phyloP scores from a whole-genome alignment of 2,888 invertebrate genomes.

The Petrophora chlorosata region DNA sequence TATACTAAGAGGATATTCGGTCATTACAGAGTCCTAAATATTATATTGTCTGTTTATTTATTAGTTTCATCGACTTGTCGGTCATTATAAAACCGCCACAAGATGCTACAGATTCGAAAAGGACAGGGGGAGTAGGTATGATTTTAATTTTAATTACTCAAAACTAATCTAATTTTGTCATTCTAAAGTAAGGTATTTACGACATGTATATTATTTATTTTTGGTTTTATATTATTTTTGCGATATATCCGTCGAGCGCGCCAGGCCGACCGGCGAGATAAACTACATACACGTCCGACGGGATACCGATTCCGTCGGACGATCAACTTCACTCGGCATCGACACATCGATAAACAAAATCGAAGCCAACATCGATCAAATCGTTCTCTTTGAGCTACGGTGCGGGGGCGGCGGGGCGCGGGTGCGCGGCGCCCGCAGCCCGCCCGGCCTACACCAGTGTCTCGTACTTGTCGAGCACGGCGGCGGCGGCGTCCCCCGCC shows the following conservation, averaged over 20 bases:
- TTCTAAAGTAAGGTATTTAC: constrained; percentile 7
- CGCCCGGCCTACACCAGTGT: constrained; percentile 67
- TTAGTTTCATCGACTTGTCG: neutral
- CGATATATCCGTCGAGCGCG: constrained; percentile 2
- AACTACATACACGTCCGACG: constrained; percentile 41
- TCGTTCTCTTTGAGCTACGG: constrained; percentile 1
- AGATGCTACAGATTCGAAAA: neutral
- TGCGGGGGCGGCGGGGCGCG: constrained; percentile 18
- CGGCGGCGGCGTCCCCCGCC: constrained; percentile 62
- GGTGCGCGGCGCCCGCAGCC: constrained; percentile 10
- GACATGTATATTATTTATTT: constrained; percentile 19
- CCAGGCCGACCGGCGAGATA: constrained; percentile 27
- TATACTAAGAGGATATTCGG: neutral
- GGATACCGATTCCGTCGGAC: constrained; percentile 17
- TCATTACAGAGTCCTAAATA: neutral
- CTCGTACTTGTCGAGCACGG: constrained; percentile 80
- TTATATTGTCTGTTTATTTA: neutral
- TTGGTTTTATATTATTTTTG: constrained; percentile 17
- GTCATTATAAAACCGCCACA: constrained; percentile 1
- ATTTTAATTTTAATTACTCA: constrained; percentile 20
- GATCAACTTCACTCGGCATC: neutral
- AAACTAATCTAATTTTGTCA: constrained; percentile 41
- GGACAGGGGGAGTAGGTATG: neutral
- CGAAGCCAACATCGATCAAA: too few species aligned
- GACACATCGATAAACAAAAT: too few species aligned